Conservation (phyloP, 2,797 vertebrate genomes). For the Hipposideros larvatus region DNA sequence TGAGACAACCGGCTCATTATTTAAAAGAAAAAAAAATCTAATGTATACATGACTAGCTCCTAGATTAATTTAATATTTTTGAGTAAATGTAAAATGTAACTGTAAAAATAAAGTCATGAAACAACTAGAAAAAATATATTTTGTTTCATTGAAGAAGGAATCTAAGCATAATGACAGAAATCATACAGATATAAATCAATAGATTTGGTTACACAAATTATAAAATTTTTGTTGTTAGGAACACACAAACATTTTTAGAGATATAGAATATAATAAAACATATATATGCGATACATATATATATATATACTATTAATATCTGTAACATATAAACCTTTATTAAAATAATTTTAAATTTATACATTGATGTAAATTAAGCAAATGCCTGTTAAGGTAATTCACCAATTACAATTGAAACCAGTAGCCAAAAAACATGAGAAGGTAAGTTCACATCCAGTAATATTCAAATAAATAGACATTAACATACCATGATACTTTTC, state of each 20-base stretch:
- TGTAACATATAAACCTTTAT: neutral
- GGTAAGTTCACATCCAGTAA: neutral
- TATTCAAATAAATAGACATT: neutral
- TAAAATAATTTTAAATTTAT: neutral
- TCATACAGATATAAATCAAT: neutral
- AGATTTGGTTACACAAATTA: neutral
- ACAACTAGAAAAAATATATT: neutral
- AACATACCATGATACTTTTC: neutral
- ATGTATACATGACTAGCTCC: neutral
- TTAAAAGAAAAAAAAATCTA: constrained; percentile 68
- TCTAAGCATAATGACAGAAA: neutral
- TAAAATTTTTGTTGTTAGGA: neutral
- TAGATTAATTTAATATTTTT: constrained; percentile 1
- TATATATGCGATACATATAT: neutral
- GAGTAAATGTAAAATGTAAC: neutral
- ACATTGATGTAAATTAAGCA: neutral
- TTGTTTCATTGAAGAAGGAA: neutral
- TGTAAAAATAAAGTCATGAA: constrained; percentile 16
- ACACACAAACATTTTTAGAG: neutral
- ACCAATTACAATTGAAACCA: neutral
- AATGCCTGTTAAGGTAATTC: neutral
- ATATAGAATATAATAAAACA: neutral
- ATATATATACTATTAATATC: constrained; percentile 1
- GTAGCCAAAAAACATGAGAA: neutral
- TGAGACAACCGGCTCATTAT: constrained; percentile 31